Percentiles rank a stretch among this genome's conserved stretches.
These are phyloP conservation scores for Pseudomyrmex pallidus DNA, from an alignment of 1,140 invertebrate genomes.

Conservation along the genomic window DNA sequence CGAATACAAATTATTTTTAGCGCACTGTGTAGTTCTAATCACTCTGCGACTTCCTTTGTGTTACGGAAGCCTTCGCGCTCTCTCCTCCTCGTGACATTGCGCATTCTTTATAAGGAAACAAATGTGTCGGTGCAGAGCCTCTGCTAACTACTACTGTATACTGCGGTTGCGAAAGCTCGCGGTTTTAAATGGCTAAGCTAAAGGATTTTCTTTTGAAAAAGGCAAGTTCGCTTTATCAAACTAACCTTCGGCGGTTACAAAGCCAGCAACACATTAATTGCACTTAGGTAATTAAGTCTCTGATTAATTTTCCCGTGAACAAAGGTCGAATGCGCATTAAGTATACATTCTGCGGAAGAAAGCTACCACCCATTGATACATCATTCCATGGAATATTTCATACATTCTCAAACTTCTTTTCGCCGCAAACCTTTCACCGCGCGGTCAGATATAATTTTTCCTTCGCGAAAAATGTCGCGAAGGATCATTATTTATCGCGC, in stretches of 20 bases:
- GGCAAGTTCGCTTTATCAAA: conserved; percentile 25
- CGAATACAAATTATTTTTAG: neutral
- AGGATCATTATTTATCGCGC: conserved; percentile 44
- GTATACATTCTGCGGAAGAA: conserved; percentile 21
- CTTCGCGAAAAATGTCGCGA: conserved; percentile 16
- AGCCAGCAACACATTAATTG: conserved; percentile 29
- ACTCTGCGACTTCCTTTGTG: neutral
- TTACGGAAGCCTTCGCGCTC: neutral
- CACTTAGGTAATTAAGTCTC: conserved; percentile 40
- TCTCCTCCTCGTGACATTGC: neutral
- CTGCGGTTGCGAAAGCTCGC: neutral
- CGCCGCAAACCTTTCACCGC: neutral
- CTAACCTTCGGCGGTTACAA: conserved; percentile 18
- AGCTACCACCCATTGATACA: conserved; percentile 12
- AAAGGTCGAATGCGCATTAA: conserved; percentile 30
- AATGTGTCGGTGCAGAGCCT: neutral
- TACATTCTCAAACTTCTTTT: conserved; percentile 3
- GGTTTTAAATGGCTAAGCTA: conserved; percentile 15
- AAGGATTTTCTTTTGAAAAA: conserved; percentile 37
- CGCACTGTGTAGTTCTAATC: conserved; percentile 15
- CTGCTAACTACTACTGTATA: neutral
- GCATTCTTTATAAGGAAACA: conserved; percentile 8
- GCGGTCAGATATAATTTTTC: conserved; percentile 36
- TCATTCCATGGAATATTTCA: conserved; percentile 12
- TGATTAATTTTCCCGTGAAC: conserved; percentile 38